Base-by-base conservation (phyloP, 2,113 vertebrate genomes). In the Condylura cristata region DNA sequence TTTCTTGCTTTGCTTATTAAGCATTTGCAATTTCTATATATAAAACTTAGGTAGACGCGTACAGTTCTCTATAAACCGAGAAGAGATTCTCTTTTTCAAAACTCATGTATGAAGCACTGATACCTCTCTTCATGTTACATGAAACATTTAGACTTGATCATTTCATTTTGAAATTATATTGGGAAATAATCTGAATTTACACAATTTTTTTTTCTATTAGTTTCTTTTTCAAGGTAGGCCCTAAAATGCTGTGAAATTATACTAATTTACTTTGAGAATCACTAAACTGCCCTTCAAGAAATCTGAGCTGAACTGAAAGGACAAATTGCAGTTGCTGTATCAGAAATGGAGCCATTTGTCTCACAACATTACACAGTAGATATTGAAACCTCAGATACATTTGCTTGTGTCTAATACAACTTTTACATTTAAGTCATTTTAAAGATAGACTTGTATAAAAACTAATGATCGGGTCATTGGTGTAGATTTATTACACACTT, bases 391-490 rank as follows among this genome's bases (percentile, higher is more conserved):
- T 94, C 68, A 92, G 84, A 2, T 61, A 8, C 2, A 51, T 89
- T 87, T 91, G 46, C 71, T 70, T 90, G 68, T 94, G 71, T 34
- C 32, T 96, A 94, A 94, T 18, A 2, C 46, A 81, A 46, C 56
- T 96, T 97, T 97, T 80, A 48, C 37, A 28, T 34, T n/a, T 93
- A 78, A 78, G 51, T 78, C 81, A 92, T 83, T 95, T 94, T 96
- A 91, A 98, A 95, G 86, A 91, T 60, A 84, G 87, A 30, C 72
- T 83, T 26, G 32, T 90, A 85, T 94, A 90, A 97, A 93, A 97
- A 61, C 58, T 76, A 89, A 96, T 53, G 32, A 95, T 86, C 74
- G 87, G 68, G 75, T 82, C 84, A 53, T 86, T 70, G 51, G 44
- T 61, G 5, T 44, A 78, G 58, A 68, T 86, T 88, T 89, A 68